A percentile compares a stretch with the other conserved stretches of the same genome.
These are phyloP conservation scores for Stenoptilia bipunctidactyla DNA, from an alignment of 2,888 invertebrate genomes.

Conservation along the genomic window DNA sequence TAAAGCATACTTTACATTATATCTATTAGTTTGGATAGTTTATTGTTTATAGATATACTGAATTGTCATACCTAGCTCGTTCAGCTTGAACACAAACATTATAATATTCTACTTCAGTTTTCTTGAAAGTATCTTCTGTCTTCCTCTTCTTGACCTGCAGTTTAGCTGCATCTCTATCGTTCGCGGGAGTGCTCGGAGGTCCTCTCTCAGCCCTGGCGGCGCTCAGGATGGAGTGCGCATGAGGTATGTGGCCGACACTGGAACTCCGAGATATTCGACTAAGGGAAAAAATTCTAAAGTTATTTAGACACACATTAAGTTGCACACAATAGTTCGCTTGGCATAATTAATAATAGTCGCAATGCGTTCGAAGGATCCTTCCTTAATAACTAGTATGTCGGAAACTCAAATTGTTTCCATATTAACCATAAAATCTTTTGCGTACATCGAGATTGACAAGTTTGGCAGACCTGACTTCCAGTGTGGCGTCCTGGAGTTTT, in stretches of 20 bases:
- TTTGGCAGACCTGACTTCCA: slow-evolving; percentile 53
- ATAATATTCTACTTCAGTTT: slow-evolving; percentile 94
- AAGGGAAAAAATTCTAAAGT: slow-evolving; percentile 20
- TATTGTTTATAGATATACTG: too few relatives aligned
- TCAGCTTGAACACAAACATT: slow-evolving; percentile 92
- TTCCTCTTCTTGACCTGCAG: slow-evolving; percentile 90
- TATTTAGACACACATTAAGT: not conserved
- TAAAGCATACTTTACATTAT: too few relatives aligned
- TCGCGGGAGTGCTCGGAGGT: slow-evolving; percentile 30
- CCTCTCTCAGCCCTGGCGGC: slow-evolving; percentile 52
- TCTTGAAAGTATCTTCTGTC: slow-evolving; percentile 90
- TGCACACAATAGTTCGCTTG: slow-evolving; percentile 21
- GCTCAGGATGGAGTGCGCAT: slow-evolving; percentile 56
- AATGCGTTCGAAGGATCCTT: slow-evolving; percentile 46
- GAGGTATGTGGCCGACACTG: slow-evolving; percentile 70
- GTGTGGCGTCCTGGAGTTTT: slow-evolving; percentile 84
- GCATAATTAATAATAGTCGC: slow-evolving; percentile 15
- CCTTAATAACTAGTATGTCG: slow-evolving; percentile 9
- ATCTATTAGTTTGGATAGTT: too few relatives aligned
- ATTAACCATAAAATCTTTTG: not conserved
- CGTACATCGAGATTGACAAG: not conserved
- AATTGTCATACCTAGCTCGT: slow-evolving; percentile 81
- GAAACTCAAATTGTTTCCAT: not conserved
- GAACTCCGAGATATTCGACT: slow-evolving; percentile 66
- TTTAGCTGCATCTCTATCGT: slow-evolving; percentile 78